These are phyloP conservation scores for Engystomops pustulosus DNA, from an alignment of 2,113 vertebrate genomes.

Conservation along the genomic window DNA sequence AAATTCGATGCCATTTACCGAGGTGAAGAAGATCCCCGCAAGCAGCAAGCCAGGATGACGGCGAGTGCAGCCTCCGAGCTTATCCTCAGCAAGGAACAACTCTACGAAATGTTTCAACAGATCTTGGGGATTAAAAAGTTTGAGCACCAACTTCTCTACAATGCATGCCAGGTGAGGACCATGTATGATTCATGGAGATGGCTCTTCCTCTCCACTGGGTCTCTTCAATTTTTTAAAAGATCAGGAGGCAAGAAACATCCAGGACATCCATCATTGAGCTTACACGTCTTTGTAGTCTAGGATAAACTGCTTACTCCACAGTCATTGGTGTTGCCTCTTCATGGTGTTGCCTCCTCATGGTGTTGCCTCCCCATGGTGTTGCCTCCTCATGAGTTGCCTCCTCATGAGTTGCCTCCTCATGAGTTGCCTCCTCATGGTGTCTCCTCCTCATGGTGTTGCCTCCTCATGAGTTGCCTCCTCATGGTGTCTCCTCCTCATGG, in stretches of 20 bases:
- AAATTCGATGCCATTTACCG: conserved; percentile 98
- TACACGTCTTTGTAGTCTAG: neutral
- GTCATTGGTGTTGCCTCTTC: conserved; percentile 23
- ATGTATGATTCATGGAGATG: conserved; percentile 26
- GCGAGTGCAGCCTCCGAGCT: conserved; percentile 95
- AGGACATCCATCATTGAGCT: conserved; percentile 40
- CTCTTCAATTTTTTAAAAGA: conserved; percentile 50
- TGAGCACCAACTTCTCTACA: conserved; percentile 97
- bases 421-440: too few species aligned
- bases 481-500: too few species aligned
- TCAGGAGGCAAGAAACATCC: neutral
- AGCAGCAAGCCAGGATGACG: conserved; percentile 94
- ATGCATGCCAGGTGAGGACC: conserved; percentile 92
- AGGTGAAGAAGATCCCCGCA: conserved; percentile 93
- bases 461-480: too few species aligned
- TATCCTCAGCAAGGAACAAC: conserved; percentile 98
- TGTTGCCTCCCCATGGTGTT: too few species aligned
- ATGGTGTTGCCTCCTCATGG: too few species aligned
- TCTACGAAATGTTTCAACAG: conserved; percentile 99
- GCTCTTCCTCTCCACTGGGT: neutral
- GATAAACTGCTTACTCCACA: neutral
- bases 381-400: too few species aligned
- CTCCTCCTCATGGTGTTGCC: too few species aligned
- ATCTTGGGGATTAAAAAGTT: conserved; percentile 99
- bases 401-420: too few species aligned